A percentile compares a stretch with the other conserved stretches of the same genome.
Evolutionary conservation across 2,888 invertebrate species (phyloP).

Genomic region (Malthinus seriepunctatus): DNA sequence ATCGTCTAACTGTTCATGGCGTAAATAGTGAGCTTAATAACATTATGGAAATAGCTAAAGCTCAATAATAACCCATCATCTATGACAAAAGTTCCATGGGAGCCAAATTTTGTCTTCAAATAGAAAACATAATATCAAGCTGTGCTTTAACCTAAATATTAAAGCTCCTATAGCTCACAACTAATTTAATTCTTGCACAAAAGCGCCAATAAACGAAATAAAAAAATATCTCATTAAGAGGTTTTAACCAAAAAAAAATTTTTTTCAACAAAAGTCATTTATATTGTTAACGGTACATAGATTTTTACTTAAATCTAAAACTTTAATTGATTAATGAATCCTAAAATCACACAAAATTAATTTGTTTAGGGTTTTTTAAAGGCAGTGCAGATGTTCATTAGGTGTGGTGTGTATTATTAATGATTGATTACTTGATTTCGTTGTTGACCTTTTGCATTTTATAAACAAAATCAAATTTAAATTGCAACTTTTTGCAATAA

Average conservation of each 20-base stretch:
- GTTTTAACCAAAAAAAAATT: constrained; percentile 1
- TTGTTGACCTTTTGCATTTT: background rate
- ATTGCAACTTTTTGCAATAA: background rate
- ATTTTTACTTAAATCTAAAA: constrained; percentile 26
- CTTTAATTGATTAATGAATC: constrained; percentile 27
- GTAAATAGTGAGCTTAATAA: no score
- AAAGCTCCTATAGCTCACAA: no score
- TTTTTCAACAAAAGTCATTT: constrained; percentile 15
- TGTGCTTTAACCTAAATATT: no score
- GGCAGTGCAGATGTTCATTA: constrained; percentile 22
- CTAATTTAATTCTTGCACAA: no score
- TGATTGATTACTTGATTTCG: background rate
- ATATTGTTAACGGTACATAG: constrained; percentile 24
- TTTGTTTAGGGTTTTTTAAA: constrained; percentile 20
- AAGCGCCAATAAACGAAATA: background rate
- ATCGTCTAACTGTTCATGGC: no score
- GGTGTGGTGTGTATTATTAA: constrained; percentile 8
- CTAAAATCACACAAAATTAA: constrained; percentile 26
- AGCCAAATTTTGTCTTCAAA: no score
- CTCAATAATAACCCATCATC: no score
- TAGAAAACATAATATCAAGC: no score
- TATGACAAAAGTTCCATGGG: no score
- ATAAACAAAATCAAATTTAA: background rate
- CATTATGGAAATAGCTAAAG: no score
- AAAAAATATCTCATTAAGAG: background rate